A percentile compares a stretch with the other conserved stretches of the same genome.
phyloP scores from a whole-genome alignment of 2,797 vertebrate genomes.

The Rhinichthys osculus region DNA sequence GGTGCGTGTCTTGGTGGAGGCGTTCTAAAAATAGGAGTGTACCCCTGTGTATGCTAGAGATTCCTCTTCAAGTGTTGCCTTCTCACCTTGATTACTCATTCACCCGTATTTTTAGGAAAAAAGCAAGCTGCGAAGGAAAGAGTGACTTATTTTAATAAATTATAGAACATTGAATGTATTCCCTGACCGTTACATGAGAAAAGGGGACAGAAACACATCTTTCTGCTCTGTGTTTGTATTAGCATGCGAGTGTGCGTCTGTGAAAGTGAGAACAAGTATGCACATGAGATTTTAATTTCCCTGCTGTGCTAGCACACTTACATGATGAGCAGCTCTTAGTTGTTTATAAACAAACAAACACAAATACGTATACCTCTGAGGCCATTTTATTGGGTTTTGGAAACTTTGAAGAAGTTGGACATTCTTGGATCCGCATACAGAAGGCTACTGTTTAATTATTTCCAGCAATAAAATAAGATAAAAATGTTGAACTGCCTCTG shows the following conservation, averaged over 20 bases:
- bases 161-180: slow-evolving; percentile 37
- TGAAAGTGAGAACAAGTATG: slow-evolving; percentile 17
- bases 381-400: slow-evolving; percentile 12
- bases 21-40: slow-evolving; percentile 40
- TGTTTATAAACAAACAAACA: slow-evolving; percentile 51
- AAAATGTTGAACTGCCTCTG: neutral
- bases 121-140: neutral
- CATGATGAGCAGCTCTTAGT: slow-evolving; percentile 54
- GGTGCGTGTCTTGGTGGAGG: slow-evolving; percentile 3
- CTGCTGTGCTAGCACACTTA: slow-evolving; percentile 57
- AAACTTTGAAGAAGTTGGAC: slow-evolving; percentile 24
- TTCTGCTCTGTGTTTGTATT: slow-evolving; percentile 13
- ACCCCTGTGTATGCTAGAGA: neutral
- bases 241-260: slow-evolving; percentile 26
- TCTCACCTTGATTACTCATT: slow-evolving; percentile 25
- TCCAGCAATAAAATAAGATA: neutral
- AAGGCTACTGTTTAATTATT: neutral
- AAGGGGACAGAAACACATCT: slow-evolving; percentile 11
- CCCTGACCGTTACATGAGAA: slow-evolving; percentile 19
- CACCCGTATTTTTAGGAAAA: neutral
- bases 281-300: slow-evolving; percentile 46
- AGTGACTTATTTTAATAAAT: slow-evolving; percentile 24
- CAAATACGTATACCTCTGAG: slow-evolving; percentile 40
- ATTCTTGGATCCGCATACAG: neutral
- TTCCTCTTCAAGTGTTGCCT: neutral